Evolutionary conservation across 2,888 invertebrate genomes (phyloP).

Genomic region (Hylaea fasciaria): DNA sequence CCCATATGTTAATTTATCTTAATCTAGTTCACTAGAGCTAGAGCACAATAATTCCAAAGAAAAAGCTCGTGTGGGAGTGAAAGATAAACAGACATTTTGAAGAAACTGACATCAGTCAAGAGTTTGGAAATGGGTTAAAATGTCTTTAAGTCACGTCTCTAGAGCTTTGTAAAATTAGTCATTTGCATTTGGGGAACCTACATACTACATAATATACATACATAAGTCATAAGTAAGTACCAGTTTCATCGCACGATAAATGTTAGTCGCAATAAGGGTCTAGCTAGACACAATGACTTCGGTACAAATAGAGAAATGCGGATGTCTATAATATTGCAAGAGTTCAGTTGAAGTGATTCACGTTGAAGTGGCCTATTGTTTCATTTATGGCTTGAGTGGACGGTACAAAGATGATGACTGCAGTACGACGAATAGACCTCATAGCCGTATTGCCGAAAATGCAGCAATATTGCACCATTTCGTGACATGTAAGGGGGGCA

Average conservation of each 20-base stretch:
- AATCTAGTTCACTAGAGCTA: slow-evolving; percentile 9
- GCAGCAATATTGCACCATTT: slow-evolving; percentile 23
- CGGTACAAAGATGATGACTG: too few relatives aligned
- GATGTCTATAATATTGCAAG: too few relatives aligned
- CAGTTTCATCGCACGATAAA: too few relatives aligned
- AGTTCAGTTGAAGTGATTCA: background rate
- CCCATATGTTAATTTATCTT: slow-evolving; percentile 21
- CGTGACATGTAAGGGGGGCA: background rate
- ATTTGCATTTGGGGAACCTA: too few relatives aligned
- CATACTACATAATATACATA: too few relatives aligned
- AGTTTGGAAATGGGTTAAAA: background rate
- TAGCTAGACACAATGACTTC: too few relatives aligned
- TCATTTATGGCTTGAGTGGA: slow-evolving; percentile 3
- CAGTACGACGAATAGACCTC: background rate
- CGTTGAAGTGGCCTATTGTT: slow-evolving; percentile 6
- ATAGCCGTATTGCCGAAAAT: slow-evolving; percentile 10
- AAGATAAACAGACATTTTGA: slow-evolving; percentile 18
- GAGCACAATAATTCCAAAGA: slow-evolving; percentile 10
- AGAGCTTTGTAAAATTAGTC: too few relatives aligned
- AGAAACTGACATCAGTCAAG: slow-evolving; percentile 1
- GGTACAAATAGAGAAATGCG: too few relatives aligned
- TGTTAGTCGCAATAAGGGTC: too few relatives aligned
- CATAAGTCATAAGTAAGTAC: too few relatives aligned
- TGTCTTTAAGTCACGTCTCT: too few relatives aligned
- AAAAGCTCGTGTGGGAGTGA: slow-evolving; percentile 14